Evolutionary conservation across 2,888 invertebrate genomes (phyloP), one percentile per base, ranked within the genome.

Genomic region (Mesoligia furuncula): DNA sequence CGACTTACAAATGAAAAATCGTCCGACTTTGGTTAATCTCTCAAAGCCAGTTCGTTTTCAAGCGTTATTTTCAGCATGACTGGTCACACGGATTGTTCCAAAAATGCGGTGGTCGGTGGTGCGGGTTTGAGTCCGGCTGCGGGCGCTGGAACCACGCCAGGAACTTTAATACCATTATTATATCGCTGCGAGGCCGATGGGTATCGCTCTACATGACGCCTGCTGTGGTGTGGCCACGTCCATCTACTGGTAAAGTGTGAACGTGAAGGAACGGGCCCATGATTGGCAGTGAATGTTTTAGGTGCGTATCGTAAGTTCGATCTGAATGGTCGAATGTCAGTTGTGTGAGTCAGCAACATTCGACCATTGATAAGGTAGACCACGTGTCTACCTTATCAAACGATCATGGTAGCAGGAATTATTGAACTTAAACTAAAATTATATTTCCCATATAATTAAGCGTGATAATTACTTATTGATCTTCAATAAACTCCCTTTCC

Each of bases 81-180:
- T 66, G 75, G 61, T 64, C 27, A 5, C 57, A 70, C 31, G 75
- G 70, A 77, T 80, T 81, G 78, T 82, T 79, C 62, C 84, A 80
- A 80, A 80, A 79, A 69, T 75, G 69, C 75, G 36, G 61, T 27
- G 61, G 39, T 17, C 39, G 57, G 66, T 31, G 62, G 57, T 48
- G 67, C 68, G 71, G 42, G 67, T 54, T 83, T 20, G 61, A 51
- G n/a, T 27, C 45, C 48, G 54, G 66, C 69, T 24, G 45, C 64
- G 36, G 31, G 42, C 51, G 62, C 84, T 92, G 92, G 92, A 90
- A 75, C 67, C 64, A 77, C 73, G 88, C 92, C 93, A 92, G 90
- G 77, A 85, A 87, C 80, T 90, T 88, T 89, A 89, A 89, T 89
- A 83, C 84, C 85, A 79, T 87, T 90, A 90, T 91, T 90, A 91